Base-by-base conservation (phyloP, 1,140 invertebrate genomes). In the Galleria mellonella region DNA sequence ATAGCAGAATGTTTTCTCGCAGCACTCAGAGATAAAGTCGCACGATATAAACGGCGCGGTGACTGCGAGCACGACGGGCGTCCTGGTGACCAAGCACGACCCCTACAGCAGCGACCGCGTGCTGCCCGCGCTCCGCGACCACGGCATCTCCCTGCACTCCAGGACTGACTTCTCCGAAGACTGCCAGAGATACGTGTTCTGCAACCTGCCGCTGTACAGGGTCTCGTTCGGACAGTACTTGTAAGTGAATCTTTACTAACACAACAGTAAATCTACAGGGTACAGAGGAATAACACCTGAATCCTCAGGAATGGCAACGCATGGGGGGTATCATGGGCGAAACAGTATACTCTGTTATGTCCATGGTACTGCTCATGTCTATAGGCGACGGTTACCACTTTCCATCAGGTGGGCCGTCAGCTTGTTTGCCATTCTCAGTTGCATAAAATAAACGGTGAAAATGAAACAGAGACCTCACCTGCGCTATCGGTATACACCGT, bases 21-120 rank as follows among this genome's bases (percentile, higher is more conserved):
- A 83, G 78, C 79, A 83, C 47, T 51, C 74, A 42, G 61, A 79
- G 43, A 66, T 77, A 39, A 51, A 60, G 3, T 43, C 59, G 0
- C 70, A 72, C 51, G 42, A 72, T 31, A 35, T 10, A 4, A 33
- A 48, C 14, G 33, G 43, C 0, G 28, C 23, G 0, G 27, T 38
- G 1, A 38, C 35, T 3, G 47, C 54, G 0, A 46, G 45, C 0
- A 53, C 37, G 0, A 59, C 72, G 0, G 79, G 79, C 0, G 47
- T 83, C 0, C 14, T 73, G 0, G 63, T 81, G 1, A 67, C 47
- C 0, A 62, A 63, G 5, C 40, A 60, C 11, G 77, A 83, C 36
- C 37, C 50, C 2, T 62, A 79, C 57, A 57, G 56, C 2, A 37
- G 52, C 0, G 7, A 23, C 4, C 7, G 40, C 0, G 63, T 67